Conservation (phyloP, 2,797 vertebrate species). For the Schizopygopsis pylzovi region DNA sequence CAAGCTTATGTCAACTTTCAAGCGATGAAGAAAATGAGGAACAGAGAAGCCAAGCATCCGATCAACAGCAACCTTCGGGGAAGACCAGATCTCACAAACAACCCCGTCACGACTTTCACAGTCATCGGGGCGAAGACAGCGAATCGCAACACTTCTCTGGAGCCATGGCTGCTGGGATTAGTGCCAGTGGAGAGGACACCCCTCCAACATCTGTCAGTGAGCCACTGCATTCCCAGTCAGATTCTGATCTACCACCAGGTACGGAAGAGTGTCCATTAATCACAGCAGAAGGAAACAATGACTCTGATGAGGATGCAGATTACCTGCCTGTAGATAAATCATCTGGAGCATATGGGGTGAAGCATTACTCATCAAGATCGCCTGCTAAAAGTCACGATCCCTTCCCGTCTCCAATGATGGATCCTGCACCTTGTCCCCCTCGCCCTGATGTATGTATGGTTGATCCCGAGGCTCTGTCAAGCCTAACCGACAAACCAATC, state of each 20-base stretch:
- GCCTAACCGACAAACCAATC: constrained; percentile 78
- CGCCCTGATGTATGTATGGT: constrained; percentile 98
- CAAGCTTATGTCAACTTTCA: constrained; percentile 84
- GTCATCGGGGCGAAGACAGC: constrained; percentile 64
- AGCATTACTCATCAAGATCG: constrained; percentile 76
- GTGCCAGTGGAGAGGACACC: constrained; percentile 86
- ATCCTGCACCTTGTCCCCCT: constrained; percentile 87
- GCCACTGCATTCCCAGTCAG: constrained; percentile 92
- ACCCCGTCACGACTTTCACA: constrained; percentile 63
- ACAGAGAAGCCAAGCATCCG: constrained; percentile 75
- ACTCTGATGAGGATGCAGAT: constrained; percentile 95
- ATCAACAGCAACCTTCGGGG: constrained; percentile 79
- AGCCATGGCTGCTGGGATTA: constrained; percentile 74
- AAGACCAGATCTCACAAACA: constrained; percentile 81
- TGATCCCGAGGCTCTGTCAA: constrained; percentile 88
- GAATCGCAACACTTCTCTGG: constrained; percentile 74
- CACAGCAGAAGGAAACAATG: constrained; percentile 88
- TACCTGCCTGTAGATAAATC: constrained; percentile 94
- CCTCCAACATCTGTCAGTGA: constrained; percentile 95
- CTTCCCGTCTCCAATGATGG: constrained; percentile 85
- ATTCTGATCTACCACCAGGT: constrained; percentile 90
- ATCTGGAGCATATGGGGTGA: constrained; percentile 73
- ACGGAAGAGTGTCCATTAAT: constrained; percentile 92
- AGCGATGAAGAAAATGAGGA: constrained; percentile 88
- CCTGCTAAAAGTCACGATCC: constrained; percentile 83